A percentile compares a stretch with the other conserved stretches of the same genome.
Evolutionary conservation across 2,113 vertebrate genomes (phyloP).

Genomic region (Cricetomys ansorgei): DNA sequence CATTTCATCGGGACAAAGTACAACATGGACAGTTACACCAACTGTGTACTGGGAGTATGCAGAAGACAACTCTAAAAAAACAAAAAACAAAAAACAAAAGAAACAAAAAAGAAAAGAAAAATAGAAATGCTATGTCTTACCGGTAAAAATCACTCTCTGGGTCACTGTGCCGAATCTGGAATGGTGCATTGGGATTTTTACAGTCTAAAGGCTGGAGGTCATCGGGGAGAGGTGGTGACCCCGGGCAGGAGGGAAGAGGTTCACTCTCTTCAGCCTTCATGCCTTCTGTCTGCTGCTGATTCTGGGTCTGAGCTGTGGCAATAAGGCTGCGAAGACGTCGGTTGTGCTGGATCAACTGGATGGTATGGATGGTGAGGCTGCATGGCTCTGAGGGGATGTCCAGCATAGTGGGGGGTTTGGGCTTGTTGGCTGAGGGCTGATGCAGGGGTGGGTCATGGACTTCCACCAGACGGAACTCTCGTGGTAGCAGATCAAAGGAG

Average conservation of each 20-base stretch:
- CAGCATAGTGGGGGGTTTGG: slow-evolving; percentile 95
- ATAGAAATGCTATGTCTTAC: slow-evolving; percentile 84
- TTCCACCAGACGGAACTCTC: slow-evolving; percentile 97
- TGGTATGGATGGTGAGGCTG: slow-evolving; percentile 97
- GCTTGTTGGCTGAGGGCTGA: slow-evolving; percentile 95
- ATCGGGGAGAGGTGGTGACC: slow-evolving; percentile 94
- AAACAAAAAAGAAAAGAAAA: background rate
- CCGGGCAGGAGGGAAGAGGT: slow-evolving; percentile 89
- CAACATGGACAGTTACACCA: no score
- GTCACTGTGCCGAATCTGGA: slow-evolving; percentile 96
- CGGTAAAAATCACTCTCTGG: slow-evolving; percentile 99
- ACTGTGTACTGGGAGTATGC: no score
- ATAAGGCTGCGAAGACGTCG: slow-evolving; percentile 93
- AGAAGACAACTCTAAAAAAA: no score
- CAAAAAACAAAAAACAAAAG: no score
- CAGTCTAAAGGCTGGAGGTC: slow-evolving; percentile 95
- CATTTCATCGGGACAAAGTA: no score
- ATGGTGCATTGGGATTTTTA: slow-evolving; percentile 92
- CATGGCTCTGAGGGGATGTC: slow-evolving; percentile 97
- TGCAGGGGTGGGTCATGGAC: slow-evolving; percentile 97
- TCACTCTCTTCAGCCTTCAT: slow-evolving; percentile 92
- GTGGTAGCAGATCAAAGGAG: slow-evolving; percentile 97
- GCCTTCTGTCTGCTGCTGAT: slow-evolving; percentile 89
- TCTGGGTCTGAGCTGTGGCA: slow-evolving; percentile 90
- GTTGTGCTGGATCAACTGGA: slow-evolving; percentile 97